Percentiles rank a stretch among this genome's conserved stretches.
Conservation (phyloP, 1,140 invertebrate species). For the Drosophila pachea region DNA sequence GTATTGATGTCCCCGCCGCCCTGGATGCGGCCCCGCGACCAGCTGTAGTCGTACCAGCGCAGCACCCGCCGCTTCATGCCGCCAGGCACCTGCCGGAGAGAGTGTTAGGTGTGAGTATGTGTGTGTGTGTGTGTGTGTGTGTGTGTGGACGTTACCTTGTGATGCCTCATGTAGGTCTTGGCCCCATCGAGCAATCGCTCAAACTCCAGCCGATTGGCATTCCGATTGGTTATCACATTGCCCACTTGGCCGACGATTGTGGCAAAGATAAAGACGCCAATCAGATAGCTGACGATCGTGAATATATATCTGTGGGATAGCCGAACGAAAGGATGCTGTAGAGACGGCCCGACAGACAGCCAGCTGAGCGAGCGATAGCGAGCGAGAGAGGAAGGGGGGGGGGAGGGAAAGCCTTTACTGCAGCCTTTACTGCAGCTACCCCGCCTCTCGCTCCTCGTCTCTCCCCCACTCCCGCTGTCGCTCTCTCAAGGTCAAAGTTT, state of each 20-base stretch:
- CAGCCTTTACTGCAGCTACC: no score
- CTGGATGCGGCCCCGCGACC: conserved; percentile 97
- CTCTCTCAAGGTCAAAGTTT: conserved; percentile 80
- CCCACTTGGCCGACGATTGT: conserved; percentile 98
- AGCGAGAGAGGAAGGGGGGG: not conserved
- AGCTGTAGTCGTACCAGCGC: conserved; percentile 98
- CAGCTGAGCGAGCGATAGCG: not conserved
- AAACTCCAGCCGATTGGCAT: conserved; percentile 97
- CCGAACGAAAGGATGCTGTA: not conserved
- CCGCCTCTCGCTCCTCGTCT: not conserved
- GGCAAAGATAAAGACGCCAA: conserved; percentile 98
- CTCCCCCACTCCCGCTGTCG: not conserved
- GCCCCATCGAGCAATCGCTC: conserved; percentile 96
- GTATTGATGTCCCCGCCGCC: conserved; percentile 97
- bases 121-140: no score
- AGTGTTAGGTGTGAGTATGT: no score
- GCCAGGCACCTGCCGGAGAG: conserved; percentile 87
- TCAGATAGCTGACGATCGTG: conserved; percentile 97
- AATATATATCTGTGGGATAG: conserved; percentile 90
- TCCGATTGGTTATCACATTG: conserved; percentile 97
- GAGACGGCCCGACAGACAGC: not conserved
- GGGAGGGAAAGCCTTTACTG: no score
- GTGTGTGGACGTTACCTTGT: conserved; percentile 83
- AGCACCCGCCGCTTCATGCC: conserved; percentile 96
- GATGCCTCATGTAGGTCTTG: conserved; percentile 97